Evolutionary conservation across 2,113 vertebrate species (phyloP).

Genomic region (Oreochromis niloticus): DNA sequence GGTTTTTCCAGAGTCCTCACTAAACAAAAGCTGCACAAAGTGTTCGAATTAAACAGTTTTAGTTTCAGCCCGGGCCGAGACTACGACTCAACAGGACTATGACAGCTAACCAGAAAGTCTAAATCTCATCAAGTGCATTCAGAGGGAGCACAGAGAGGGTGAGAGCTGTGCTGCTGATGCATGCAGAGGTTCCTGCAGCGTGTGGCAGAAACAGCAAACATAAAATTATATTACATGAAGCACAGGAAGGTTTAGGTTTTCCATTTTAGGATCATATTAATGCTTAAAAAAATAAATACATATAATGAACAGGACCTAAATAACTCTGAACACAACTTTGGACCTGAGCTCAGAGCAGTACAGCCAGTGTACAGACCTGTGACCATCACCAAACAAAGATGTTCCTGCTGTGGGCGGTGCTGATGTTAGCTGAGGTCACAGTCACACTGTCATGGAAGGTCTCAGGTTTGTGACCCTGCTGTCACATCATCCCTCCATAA

Average conservation of each 20-base stretch:
- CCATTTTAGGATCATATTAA: background rate
- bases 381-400: accelerated
- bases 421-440: background rate
- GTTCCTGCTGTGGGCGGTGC: background rate
- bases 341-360: background rate
- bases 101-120: background rate
- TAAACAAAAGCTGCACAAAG: background rate
- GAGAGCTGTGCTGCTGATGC: background rate
- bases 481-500: background rate
- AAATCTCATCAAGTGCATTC: background rate
- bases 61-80: accelerated
- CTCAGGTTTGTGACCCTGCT: background rate
- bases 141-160: background rate
- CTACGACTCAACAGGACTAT: background rate
- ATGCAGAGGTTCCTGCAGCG: background rate
- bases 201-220: background rate
- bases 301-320: accelerated
- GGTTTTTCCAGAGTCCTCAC: background rate
- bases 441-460: background rate
- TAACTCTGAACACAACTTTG: background rate
- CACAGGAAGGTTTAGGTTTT: background rate
- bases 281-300: background rate
- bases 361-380: background rate
- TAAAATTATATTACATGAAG: background rate
- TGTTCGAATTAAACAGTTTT: accelerated